Evolutionary conservation across 2,888 invertebrate species (phyloP).

Genomic region (Oasisia sp.): DNA sequence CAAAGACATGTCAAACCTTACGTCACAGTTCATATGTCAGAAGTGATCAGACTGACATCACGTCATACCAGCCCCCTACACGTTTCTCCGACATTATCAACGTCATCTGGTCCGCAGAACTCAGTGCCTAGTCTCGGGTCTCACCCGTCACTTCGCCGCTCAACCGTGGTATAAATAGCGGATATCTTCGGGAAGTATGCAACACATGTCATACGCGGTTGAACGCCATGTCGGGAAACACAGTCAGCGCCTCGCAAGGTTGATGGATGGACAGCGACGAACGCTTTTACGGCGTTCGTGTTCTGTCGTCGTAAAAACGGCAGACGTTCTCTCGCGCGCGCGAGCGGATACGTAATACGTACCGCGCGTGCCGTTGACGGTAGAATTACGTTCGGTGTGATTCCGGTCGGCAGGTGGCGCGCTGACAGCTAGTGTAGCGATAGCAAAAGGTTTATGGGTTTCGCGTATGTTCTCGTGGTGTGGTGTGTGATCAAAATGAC

Average conservation of each 20-base stretch:
- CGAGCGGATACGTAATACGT: background rate
- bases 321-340: background rate
- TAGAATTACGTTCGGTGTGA: background rate
- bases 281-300: background rate
- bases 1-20: background rate
- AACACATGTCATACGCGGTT: background rate
- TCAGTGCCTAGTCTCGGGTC: background rate
- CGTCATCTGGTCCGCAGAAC: background rate
- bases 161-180: slow-evolving; percentile 17
- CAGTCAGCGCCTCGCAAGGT: background rate
- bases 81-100: background rate
- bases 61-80: background rate
- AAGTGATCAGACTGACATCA: background rate
- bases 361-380: background rate
- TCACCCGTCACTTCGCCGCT: background rate
- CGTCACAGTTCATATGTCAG: background rate
- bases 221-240: background rate
- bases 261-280: background rate
- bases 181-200: background rate
- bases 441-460: background rate
- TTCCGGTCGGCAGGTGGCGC: background rate
- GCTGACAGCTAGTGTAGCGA: background rate
- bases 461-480: no score
- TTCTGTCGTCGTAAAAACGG: background rate
- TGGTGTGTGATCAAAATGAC: no score